phyloP scores from a whole-genome alignment of 2,113 vertebrate genomes.

The Chunga burmeisteri region DNA sequence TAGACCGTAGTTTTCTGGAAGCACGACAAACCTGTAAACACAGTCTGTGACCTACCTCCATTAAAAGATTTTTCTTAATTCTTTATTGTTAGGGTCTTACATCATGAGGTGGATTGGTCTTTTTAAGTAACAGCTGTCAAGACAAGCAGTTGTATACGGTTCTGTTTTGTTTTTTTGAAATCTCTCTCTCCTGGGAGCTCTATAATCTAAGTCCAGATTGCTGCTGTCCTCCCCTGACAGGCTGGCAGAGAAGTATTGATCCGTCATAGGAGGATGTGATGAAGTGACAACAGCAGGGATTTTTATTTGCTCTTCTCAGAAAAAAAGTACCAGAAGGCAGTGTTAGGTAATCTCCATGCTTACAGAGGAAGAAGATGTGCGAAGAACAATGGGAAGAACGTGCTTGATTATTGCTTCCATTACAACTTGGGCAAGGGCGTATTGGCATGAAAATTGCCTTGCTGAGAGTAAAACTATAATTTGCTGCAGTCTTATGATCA shows the following conservation, averaged over 20 bases:
- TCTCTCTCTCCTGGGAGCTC: neutral
- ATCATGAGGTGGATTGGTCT: neutral
- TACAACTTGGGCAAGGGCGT: neutral
- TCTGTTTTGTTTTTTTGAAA: neutral
- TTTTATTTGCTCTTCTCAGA: neutral
- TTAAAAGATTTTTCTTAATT: neutral
- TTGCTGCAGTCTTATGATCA: neutral
- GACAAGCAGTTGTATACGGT: neutral
- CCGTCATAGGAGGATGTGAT: neutral
- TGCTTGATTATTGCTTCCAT: neutral
- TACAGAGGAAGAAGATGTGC: neutral
- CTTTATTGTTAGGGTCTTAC: neutral
- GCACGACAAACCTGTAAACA: neutral
- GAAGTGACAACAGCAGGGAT: neutral
- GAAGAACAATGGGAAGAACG: neutral
- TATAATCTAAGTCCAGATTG: slow-evolving; percentile 17
- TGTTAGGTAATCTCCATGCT: neutral
- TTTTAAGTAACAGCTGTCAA: neutral
- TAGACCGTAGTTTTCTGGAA: neutral
- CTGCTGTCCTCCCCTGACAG: neutral
- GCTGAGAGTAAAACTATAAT: neutral
- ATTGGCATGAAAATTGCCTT: neutral
- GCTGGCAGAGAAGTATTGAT: slow-evolving; percentile 15
- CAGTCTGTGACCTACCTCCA: neutral
- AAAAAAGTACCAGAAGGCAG: neutral